phyloP scores from a whole-genome alignment of 2,888 invertebrate species.

The Thysanoteuthis rhombus region DNA sequence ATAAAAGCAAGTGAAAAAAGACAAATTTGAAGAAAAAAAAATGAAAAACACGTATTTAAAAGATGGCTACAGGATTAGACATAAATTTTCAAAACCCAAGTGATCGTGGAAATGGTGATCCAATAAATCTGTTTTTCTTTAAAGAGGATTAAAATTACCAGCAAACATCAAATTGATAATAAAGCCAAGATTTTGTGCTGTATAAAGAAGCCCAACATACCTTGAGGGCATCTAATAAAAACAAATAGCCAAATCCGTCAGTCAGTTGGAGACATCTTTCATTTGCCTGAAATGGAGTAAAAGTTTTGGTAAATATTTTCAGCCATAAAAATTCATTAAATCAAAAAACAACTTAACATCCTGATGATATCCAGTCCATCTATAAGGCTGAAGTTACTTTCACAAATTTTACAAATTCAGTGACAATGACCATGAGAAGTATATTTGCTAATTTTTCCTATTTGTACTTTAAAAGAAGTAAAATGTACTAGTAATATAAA shows the following conservation, averaged over 20 bases:
- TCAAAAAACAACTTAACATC: background rate
- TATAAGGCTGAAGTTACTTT: background rate
- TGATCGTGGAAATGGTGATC: too few relatives aligned
- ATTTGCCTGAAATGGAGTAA: slow-evolving; percentile 73
- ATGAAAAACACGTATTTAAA: too few relatives aligned
- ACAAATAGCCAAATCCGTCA: slow-evolving; percentile 74
- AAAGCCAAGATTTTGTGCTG: too few relatives aligned
- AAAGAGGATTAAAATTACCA: background rate
- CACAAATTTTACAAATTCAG: too few relatives aligned
- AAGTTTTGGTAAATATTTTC: background rate
- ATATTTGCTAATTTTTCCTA: too few relatives aligned
- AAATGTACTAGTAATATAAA: too few relatives aligned
- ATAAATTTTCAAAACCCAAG: too few relatives aligned
- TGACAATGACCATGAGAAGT: too few relatives aligned
- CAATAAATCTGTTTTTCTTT: background rate
- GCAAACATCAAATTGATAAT: background rate
- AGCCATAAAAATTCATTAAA: background rate
- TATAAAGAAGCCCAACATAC: slow-evolving; percentile 58
- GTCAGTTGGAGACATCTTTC: slow-evolving; percentile 77
- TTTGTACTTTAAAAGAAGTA: too few relatives aligned
- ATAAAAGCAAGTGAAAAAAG: too few relatives aligned
- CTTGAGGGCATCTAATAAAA: slow-evolving; percentile 71
- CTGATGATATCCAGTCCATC: background rate
- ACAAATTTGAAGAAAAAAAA: too few relatives aligned
- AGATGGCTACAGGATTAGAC: too few relatives aligned